A percentile compares a stretch with the other conserved stretches of the same genome.
phyloP scores from a whole-genome alignment of 1,140 invertebrate species.

The Cotesia vestalis region DNA sequence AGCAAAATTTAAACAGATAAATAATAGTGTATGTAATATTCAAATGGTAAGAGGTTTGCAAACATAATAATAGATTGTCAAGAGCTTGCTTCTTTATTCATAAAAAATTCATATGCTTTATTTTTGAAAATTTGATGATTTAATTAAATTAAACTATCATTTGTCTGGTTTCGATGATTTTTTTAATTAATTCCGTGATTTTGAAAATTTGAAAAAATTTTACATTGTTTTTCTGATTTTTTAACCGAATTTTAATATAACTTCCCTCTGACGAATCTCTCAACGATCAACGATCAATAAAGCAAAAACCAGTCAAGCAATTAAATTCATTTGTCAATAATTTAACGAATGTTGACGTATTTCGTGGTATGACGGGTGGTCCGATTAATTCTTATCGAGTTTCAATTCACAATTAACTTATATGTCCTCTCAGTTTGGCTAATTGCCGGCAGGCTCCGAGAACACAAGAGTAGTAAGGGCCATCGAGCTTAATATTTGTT shows the following conservation, averaged over 20 bases:
- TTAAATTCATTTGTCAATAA: slow-evolving; percentile 57
- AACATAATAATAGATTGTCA: too few relatives aligned
- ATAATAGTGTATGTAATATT: too few relatives aligned
- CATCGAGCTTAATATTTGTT: slow-evolving; percentile 21
- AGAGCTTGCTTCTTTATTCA: too few relatives aligned
- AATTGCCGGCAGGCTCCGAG: slow-evolving; percentile 39
- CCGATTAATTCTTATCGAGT: slow-evolving; percentile 19
- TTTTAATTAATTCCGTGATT: too few relatives aligned
- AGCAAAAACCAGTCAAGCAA: slow-evolving; percentile 43
- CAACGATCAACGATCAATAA: background rate
- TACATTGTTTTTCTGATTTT: background rate
- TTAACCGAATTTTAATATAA: background rate
- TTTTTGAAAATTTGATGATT: too few relatives aligned
- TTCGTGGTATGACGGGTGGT: slow-evolving; percentile 34
- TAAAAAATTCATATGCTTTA: too few relatives aligned
- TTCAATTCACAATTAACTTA: slow-evolving; percentile 54
- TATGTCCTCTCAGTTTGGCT: slow-evolving; percentile 43
- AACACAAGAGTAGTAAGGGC: background rate
- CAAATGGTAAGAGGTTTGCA: too few relatives aligned
- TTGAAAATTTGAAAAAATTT: too few relatives aligned
- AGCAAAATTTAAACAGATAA: too few relatives aligned
- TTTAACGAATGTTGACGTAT: slow-evolving; percentile 46
- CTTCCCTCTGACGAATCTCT: background rate
- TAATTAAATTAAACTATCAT: too few relatives aligned
- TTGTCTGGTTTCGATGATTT: too few relatives aligned